These are phyloP conservation scores for Agrotis clavis DNA, from an alignment of 2,888 invertebrate species.

Conservation along the genomic window DNA sequence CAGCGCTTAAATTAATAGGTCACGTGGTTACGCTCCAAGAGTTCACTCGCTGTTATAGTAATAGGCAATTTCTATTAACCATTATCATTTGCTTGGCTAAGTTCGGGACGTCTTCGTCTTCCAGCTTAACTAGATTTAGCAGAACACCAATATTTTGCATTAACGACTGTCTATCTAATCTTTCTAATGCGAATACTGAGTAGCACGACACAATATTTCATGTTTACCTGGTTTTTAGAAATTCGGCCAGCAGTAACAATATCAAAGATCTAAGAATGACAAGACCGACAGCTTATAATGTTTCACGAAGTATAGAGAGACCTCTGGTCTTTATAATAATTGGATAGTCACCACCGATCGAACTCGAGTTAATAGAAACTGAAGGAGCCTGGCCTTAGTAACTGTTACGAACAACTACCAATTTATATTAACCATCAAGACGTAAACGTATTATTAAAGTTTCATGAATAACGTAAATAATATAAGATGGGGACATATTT, in stretches of 20 bases:
- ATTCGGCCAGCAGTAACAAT: neutral
- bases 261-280: too few species aligned
- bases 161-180: neutral
- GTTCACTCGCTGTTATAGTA: conserved; percentile 29
- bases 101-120: neutral
- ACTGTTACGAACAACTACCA: conserved; percentile 7
- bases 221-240: neutral
- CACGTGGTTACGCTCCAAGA: conserved; percentile 18
- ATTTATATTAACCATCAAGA: conserved; percentile 47
- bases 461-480: conserved; percentile 76
- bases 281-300: neutral
- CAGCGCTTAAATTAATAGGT: conserved; percentile 42
- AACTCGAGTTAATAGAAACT: neutral
- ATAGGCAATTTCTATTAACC: conserved; percentile 34
- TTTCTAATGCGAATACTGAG: too few species aligned
- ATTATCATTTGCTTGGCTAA: neutral
- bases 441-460: conserved; percentile 72
- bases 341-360: neutral
- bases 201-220: too few species aligned
- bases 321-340: neutral
- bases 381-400: too few species aligned
- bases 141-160: neutral
- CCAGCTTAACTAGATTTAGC: neutral
- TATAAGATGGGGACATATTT: conserved; percentile 85
- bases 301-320: too few species aligned